Evolutionary conservation across 2,888 invertebrate species (phyloP).

Genomic region (Xiphydria camelus): DNA sequence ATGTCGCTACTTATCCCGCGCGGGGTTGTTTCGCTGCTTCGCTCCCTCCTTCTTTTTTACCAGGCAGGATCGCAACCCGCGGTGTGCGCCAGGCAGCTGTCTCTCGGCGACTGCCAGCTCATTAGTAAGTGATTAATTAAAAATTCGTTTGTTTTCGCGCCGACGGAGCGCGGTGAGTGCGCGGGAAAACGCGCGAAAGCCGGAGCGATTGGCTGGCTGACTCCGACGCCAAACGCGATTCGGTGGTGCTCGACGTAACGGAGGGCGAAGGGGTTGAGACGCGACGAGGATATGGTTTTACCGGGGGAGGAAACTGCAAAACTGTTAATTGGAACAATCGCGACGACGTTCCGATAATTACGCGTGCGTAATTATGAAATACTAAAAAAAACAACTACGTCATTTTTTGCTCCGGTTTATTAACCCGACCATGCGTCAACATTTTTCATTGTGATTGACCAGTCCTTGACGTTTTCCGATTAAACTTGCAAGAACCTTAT

Average conservation of each 20-base stretch:
- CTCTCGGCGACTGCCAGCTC: conserved; percentile 37
- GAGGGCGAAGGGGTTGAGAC: not conserved
- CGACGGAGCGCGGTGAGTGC: not conserved
- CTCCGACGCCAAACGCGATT: conserved; percentile 19
- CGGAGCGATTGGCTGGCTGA: conserved; percentile 5
- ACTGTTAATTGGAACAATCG: too few species aligned
- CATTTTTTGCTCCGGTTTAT: too few species aligned
- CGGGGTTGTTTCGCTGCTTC: not conserved
- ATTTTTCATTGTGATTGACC: too few species aligned
- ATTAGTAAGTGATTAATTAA: conserved; percentile 54
- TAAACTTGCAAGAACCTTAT: too few species aligned
- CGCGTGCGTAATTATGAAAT: too few species aligned
- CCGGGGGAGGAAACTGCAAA: not conserved
- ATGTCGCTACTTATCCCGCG: conserved; percentile 12
- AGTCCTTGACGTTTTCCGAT: too few species aligned
- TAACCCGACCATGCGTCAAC: too few species aligned
- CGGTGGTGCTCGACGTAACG: conserved; percentile 5
- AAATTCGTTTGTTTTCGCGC: conserved; percentile 42
- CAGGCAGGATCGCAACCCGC: not conserved
- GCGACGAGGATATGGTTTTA: not conserved
- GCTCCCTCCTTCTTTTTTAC: conserved; percentile 8
- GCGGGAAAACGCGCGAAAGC: not conserved
- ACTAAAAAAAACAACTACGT: too few species aligned
- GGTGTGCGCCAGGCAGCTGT: conserved; percentile 10
- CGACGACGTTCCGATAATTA: too few species aligned